Conservation (phyloP, 92 coral and sea anemone genomes). For the Virgularia gustaviana region DNA sequence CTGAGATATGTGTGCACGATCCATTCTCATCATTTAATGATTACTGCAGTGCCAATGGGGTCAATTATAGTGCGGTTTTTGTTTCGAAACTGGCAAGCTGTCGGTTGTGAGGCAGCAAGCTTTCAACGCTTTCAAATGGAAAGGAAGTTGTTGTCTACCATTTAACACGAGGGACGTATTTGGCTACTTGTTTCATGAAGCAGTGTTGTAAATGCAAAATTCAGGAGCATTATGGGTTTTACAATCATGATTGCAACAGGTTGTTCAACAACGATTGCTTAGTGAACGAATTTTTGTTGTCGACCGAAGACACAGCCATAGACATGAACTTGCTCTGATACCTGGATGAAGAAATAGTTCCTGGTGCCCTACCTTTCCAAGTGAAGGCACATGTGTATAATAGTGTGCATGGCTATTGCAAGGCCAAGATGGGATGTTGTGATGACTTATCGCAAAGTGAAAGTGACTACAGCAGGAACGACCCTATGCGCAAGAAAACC, state of each 20-base stretch:
- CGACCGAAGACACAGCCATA: too few relatives aligned
- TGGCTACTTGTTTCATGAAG: slow-evolving; percentile 34
- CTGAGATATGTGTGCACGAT: neutral
- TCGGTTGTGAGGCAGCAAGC: neutral
- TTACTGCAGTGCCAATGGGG: neutral
- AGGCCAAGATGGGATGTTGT: too few relatives aligned
- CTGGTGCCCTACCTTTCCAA: too few relatives aligned
- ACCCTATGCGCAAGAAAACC: too few relatives aligned
- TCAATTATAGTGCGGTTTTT: neutral
- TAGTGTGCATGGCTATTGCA: too few relatives aligned
- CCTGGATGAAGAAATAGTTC: too few relatives aligned
- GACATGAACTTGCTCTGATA: too few relatives aligned
- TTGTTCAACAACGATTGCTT: neutral
- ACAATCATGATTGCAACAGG: slow-evolving; percentile 5
- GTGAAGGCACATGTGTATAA: too few relatives aligned
- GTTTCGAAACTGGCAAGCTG: neutral
- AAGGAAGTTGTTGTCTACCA: slow-evolving; percentile 37
- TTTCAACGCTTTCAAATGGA: neutral
- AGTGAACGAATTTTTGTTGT: too few relatives aligned
- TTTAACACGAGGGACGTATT: slow-evolving; percentile 22
- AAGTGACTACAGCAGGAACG: too few relatives aligned
- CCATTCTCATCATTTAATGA: neutral
- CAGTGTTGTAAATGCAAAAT: slow-evolving; percentile 36
- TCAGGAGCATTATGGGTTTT: slow-evolving; percentile 44
- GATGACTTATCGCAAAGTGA: too few relatives aligned